phyloP scores from a whole-genome alignment of 2,113 vertebrate species.

The Scalopus aquaticus region DNA sequence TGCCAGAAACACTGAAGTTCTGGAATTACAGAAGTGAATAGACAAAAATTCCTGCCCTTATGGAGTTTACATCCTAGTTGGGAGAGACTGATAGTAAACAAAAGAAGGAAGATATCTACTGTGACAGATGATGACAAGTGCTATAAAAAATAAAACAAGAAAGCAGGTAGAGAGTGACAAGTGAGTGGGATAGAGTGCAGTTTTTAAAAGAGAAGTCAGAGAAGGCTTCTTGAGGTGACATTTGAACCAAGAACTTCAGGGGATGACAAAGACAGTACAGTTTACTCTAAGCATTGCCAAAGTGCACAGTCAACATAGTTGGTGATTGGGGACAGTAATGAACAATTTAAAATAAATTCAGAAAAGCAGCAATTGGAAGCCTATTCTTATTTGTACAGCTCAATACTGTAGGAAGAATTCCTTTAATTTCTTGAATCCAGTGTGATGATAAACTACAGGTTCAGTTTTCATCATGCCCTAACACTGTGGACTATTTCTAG shows the following conservation, averaged over 20 bases:
- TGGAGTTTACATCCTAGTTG: neutral
- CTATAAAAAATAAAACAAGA: slow-evolving; percentile 6
- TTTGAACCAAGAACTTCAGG: neutral
- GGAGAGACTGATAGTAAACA: neutral
- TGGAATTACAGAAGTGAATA: slow-evolving; percentile 17
- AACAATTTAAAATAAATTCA: neutral
- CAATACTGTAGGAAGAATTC: neutral
- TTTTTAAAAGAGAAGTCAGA: neutral
- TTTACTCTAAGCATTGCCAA: neutral
- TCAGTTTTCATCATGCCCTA: neutral
- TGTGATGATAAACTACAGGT: neutral
- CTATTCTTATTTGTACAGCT: neutral
- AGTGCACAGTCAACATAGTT: neutral
- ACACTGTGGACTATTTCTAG: neutral
- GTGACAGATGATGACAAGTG: neutral
- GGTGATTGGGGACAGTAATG: neutral
- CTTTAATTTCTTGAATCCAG: neutral
- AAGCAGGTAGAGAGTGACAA: neutral
- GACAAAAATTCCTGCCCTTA: neutral
- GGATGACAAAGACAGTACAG: neutral
- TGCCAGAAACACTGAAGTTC: neutral
- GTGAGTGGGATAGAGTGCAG: neutral
- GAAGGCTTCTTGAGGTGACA: neutral
- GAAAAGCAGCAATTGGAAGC: neutral
- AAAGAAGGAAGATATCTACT: neutral